Conservation (phyloP, 1,140 invertebrate genomes). For the Dendrolimus kikuchii region DNA sequence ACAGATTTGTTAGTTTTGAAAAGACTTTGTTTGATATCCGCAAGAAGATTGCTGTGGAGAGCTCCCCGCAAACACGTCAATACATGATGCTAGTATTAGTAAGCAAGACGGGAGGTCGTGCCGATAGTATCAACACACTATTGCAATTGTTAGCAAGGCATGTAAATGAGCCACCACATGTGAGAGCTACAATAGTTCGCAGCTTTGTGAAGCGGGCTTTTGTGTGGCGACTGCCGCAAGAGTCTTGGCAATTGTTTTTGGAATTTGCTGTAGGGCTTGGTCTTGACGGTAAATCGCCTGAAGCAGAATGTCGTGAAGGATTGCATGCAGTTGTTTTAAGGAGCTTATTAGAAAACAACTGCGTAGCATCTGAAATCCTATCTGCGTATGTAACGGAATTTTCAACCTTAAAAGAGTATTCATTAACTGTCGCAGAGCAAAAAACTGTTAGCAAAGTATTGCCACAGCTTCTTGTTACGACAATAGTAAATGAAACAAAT, state of each 20-base stretch:
- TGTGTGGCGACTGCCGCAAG: conserved; percentile 33
- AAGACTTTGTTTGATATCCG: conserved; percentile 34
- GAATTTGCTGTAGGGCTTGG: conserved; percentile 33
- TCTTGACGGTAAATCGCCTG: conserved; percentile 23
- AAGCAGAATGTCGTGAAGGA: conserved; percentile 32
- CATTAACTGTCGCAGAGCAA: conserved; percentile 24
- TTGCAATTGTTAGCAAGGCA: conserved; percentile 27
- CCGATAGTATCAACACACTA: conserved; percentile 27
- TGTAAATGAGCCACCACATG: conserved; percentile 34
- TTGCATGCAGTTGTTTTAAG: conserved; percentile 41
- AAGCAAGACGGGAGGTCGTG: conserved; percentile 40
- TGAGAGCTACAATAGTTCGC: conserved; percentile 38
- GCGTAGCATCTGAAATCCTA: conserved; percentile 11
- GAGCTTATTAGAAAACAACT: conserved; percentile 17
- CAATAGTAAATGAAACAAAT: background rate
- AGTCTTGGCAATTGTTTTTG: conserved; percentile 30
- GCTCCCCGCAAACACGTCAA: conserved; percentile 28
- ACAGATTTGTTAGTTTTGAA: conserved; percentile 37
- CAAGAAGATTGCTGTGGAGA: conserved; percentile 25
- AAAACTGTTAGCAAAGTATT: background rate
- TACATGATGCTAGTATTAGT: conserved; percentile 46
- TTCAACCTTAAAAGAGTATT: conserved; percentile 35
- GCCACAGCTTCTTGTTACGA: conserved; percentile 20
- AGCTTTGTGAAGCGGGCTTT: conserved; percentile 39
- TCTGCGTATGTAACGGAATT: conserved; percentile 28